These are phyloP conservation scores for Betta splendens DNA, from an alignment of 2,797 vertebrate genomes.

Conservation along the genomic window DNA sequence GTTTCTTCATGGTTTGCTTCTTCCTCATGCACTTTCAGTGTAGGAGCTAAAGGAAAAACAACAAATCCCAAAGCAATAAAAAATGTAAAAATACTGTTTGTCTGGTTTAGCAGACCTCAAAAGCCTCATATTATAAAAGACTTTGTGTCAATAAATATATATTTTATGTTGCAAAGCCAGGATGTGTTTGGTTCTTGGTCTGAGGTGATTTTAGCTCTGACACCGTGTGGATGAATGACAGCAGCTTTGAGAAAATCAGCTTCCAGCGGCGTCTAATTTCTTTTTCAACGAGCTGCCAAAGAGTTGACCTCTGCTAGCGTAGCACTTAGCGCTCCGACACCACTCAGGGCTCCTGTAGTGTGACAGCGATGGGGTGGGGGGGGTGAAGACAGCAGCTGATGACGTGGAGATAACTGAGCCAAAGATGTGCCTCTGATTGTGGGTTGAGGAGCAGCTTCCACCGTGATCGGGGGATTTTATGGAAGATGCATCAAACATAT, in stretches of 20 bases:
- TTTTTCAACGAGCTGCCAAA: constrained; percentile 20
- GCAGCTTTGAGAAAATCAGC: constrained; percentile 33
- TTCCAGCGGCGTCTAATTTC: constrained; percentile 15
- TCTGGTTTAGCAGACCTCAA: too few relatives aligned
- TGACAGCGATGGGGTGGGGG: constrained; percentile 14
- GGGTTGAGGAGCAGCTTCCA: constrained; percentile 12
- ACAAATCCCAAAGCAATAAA: too few relatives aligned
- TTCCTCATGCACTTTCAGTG: too few relatives aligned
- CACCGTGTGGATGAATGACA: constrained; percentile 29
- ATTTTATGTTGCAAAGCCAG: too few relatives aligned
- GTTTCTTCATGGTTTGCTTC: too few relatives aligned
- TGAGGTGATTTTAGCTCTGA: constrained; percentile 14
- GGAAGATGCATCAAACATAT: constrained; percentile 17
- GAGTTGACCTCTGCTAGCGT: constrained; percentile 42
- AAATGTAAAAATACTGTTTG: too few relatives aligned
- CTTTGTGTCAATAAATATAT: too few relatives aligned
- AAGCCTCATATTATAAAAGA: too few relatives aligned
- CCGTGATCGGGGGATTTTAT: not conserved
- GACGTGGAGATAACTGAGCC: constrained; percentile 39
- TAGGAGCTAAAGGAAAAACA: too few relatives aligned
- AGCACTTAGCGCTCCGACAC: constrained; percentile 37
- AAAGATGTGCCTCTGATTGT: constrained; percentile 45
- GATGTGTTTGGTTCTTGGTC: not conserved
- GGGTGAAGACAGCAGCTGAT: constrained; percentile 21
- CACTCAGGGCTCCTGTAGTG: constrained; percentile 31